Conservation (phyloP, 2,113 vertebrate species). For the Jaculus jaculus region DNA sequence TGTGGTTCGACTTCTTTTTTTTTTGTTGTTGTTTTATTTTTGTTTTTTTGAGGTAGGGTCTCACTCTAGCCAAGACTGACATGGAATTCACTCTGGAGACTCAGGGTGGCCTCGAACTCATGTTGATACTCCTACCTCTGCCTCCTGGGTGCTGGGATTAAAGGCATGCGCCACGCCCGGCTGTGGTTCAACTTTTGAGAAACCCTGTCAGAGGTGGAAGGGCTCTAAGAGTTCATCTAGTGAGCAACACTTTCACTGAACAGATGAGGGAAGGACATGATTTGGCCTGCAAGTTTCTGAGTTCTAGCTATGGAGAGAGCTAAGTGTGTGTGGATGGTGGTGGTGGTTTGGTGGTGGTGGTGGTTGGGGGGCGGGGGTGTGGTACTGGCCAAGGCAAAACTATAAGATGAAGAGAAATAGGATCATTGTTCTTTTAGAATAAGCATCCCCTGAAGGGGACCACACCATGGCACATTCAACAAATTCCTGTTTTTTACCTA, state of each 20-base stretch:
- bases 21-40: too few species aligned
- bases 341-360: background rate
- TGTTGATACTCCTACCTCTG: too few species aligned
- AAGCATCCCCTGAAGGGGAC: background rate
- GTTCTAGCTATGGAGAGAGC: background rate
- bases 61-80: too few species aligned
- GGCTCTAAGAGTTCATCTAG: background rate
- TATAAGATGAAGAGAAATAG: background rate
- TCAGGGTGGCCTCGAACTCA: too few species aligned
- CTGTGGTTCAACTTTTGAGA: background rate
- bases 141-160: too few species aligned
- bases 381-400: background rate
- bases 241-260: background rate
- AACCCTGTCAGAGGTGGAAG: background rate
- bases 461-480: background rate
- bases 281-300: background rate
- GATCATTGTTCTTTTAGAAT: background rate
- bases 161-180: too few species aligned
- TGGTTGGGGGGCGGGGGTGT: background rate
- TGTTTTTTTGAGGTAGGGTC: too few species aligned
- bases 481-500: slow-evolving; percentile 14
- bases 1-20: background rate
- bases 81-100: too few species aligned
- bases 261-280: background rate
- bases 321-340: background rate